These are phyloP conservation scores for Rhynchophorus ferrugineus DNA, from an alignment of 1,140 invertebrate genomes.

Conservation along the genomic window DNA sequence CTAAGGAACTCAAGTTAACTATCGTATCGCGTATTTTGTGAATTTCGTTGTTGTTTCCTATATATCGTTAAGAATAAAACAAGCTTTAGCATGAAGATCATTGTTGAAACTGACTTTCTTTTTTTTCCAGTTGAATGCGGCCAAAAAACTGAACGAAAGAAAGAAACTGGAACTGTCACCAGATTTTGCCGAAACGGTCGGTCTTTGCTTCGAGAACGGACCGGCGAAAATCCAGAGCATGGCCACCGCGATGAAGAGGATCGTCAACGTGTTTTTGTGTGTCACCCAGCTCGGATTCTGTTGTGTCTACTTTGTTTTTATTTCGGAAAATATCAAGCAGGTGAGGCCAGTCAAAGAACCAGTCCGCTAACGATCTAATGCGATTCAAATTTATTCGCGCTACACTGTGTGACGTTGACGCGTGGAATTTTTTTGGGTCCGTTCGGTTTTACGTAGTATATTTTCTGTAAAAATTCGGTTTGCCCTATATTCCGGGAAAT, in stretches of 20 bases:
- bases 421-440: too few species aligned
- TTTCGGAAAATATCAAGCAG: constrained; percentile 72
- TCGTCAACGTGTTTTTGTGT: constrained; percentile 75
- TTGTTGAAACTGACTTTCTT: not conserved
- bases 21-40: too few species aligned
- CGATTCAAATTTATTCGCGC: too few species aligned
- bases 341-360: constrained; percentile 41
- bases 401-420: too few species aligned
- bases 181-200: constrained; percentile 71
- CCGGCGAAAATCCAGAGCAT: constrained; percentile 52
- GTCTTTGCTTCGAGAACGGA: constrained; percentile 66
- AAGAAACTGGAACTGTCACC: constrained; percentile 46
- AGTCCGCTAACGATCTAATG: not conserved
- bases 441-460: too few species aligned
- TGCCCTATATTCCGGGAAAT: too few species aligned
- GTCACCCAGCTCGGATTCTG: constrained; percentile 92
- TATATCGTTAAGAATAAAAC: too few species aligned
- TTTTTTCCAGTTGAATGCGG: constrained; percentile 54
- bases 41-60: too few species aligned
- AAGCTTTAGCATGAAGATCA: too few species aligned
- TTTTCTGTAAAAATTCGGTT: too few species aligned
- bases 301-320: constrained; percentile 91
- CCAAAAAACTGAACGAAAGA: constrained; percentile 55
- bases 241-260: constrained; percentile 51
- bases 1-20: too few species aligned